phyloP scores from a whole-genome alignment of 2,113 vertebrate species.

The Pionites leucogaster region DNA sequence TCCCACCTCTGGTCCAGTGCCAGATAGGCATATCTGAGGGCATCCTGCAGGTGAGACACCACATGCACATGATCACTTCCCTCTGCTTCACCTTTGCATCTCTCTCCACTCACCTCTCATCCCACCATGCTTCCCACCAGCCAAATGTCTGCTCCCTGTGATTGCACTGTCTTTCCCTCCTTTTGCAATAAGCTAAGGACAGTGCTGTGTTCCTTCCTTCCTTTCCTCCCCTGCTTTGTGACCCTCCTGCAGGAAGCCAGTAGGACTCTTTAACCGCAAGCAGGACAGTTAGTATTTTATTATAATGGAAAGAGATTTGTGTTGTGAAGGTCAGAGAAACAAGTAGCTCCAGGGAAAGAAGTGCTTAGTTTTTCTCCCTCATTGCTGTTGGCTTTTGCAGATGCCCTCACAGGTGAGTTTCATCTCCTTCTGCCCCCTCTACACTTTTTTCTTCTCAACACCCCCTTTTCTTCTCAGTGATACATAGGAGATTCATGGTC shows the following conservation, averaged over 20 bases:
- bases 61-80: not conserved
- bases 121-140: not conserved
- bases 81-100: not conserved
- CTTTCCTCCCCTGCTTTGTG: not conserved
- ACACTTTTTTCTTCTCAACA: not conserved
- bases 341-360: not conserved
- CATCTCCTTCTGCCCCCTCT: not conserved
- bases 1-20: not conserved
- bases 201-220: not conserved
- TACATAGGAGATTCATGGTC: not conserved
- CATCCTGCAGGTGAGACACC: not conserved
- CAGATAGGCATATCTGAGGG: not conserved
- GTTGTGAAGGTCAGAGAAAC: conserved; percentile 2
- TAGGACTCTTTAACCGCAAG: not conserved
- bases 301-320: not conserved
- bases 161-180: not conserved
- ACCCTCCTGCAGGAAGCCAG: not conserved
- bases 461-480: not conserved
- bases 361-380: not conserved
- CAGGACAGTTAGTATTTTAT: not conserved
- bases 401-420: not conserved
- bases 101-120: not conserved
- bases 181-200: not conserved
- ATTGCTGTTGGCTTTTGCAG: not conserved
- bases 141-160: not conserved